Percentiles rank a stretch among this genome's conserved stretches.
phyloP scores from a whole-genome alignment of 35 echinoderm and acorn worm genomes.

The Ptychodera flava region DNA sequence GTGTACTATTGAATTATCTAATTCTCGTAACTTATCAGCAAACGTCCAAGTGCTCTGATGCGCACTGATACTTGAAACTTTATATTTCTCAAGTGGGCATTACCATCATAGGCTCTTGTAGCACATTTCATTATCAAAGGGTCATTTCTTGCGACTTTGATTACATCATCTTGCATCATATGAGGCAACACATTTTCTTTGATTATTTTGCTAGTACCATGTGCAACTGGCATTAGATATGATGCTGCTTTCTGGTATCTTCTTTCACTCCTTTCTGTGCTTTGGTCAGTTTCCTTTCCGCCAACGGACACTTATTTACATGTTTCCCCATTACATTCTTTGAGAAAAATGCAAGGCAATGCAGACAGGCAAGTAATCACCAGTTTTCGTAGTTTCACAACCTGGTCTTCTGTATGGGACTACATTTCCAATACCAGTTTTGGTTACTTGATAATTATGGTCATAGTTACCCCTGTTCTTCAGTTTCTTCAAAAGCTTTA shows the following conservation, averaged over 20 bases:
- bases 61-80: conserved; percentile 11
- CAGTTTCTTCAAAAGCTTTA: background rate
- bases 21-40: background rate
- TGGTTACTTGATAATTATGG: conserved; percentile 1
- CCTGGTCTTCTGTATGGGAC: background rate
- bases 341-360: no score
- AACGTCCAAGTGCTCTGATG: conserved; percentile 22
- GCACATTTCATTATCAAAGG: conserved; percentile 14
- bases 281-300: no score
- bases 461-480: conserved; percentile 14
- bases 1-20: background rate
- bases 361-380: no score
- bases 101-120: background rate
- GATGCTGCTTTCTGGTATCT: background rate
- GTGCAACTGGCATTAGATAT: background rate
- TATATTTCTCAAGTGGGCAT: background rate
- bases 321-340: no score
- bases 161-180: background rate
- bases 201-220: background rate
- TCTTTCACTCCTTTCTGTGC: no score
- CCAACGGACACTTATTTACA: no score
- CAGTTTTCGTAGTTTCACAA: no score
- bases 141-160: conserved; percentile 11
- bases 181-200: background rate
- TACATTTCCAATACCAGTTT: no score